Conservation (phyloP, 2,797 vertebrate genomes). For the Gobionotothen gibberifrons region DNA sequence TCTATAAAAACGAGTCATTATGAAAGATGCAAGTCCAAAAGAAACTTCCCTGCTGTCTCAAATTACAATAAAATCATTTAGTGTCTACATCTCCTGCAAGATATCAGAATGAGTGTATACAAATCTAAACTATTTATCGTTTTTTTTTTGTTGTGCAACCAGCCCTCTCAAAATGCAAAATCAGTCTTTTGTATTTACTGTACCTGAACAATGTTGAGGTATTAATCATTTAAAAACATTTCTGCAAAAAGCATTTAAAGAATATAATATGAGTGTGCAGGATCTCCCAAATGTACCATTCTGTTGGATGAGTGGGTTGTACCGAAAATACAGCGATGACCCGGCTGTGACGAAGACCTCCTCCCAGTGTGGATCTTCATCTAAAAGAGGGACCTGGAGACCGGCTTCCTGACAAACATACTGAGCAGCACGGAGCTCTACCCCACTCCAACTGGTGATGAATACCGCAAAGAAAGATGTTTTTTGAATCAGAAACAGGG, state of each 20-base stretch:
- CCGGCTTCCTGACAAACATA: constrained; percentile 22
- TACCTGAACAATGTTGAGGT: neutral
- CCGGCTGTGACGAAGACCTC: neutral
- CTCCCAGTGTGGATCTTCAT: constrained; percentile 3
- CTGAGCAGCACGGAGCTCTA: constrained; percentile 25
- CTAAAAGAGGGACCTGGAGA: constrained; percentile 9
- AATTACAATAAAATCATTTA: too few relatives aligned
- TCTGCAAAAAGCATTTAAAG: neutral
- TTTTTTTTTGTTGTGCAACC: too few relatives aligned
- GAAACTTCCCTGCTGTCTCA: too few relatives aligned
- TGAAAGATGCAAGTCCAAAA: too few relatives aligned
- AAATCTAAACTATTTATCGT: too few relatives aligned
- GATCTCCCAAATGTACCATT: neutral
- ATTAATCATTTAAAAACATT: neutral
- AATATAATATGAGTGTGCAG: neutral
- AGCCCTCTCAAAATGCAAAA: neutral
- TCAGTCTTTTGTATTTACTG: too few relatives aligned
- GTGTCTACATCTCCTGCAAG: too few relatives aligned
- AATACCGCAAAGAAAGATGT: constrained; percentile 10
- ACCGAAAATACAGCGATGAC: neutral
- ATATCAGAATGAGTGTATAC: too few relatives aligned
- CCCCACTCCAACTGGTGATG: constrained; percentile 4
- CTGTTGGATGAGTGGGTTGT: neutral
- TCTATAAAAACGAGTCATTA: too few relatives aligned
- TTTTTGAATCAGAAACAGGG: neutral